Evolutionary conservation across 2,113 vertebrate genomes (phyloP), one percentile per base, ranked within the genome.

Genomic region (Stercorarius parasiticus): DNA sequence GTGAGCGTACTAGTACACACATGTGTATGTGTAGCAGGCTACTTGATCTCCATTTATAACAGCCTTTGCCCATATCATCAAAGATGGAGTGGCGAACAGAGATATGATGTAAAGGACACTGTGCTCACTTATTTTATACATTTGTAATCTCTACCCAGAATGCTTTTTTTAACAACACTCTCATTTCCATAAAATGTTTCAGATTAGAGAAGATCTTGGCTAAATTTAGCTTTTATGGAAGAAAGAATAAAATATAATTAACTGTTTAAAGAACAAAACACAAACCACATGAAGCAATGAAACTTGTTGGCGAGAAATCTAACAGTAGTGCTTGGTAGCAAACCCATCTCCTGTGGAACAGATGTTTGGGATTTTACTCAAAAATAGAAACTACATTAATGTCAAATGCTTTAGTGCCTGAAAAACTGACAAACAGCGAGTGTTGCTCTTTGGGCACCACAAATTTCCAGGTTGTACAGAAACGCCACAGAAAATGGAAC

Each of bases 201-300:
- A 92, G 97, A 98, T 98, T 98, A 98, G 97, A 95, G 95, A 85
- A 97, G 97, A 95, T 74, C 97, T 96, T 93, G 95, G 97, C 97
- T 98, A 98, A 98, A 98, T 98, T 98, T 98, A 98, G 97, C 97
- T 98, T 98, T 98, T 98, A 98, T 98, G 96, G 97, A 97, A 96
- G 97, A 96, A 97, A 96, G 97, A 94, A 97, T 98, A 98, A 98
- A 98, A 97, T 96, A 97, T 97, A 97, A 98, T 98, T 98, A 98
- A 98, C 98, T 97, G 97, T 98, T 98, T 98, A 97, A 98, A 98
- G 97, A 97, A 97, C 97, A 96, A 98, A 98, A 98, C 98, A 98
- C 95, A 97, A 98, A 98, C 98, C 98, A 98, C 98, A 98, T 98
- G 98, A 98, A 98, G 98, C 96, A 91, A 96, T 82, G 95, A 94